These are phyloP conservation scores for Eupristina koningsbergeri DNA, from an alignment of 1,140 invertebrate genomes.

Conservation along the genomic window DNA sequence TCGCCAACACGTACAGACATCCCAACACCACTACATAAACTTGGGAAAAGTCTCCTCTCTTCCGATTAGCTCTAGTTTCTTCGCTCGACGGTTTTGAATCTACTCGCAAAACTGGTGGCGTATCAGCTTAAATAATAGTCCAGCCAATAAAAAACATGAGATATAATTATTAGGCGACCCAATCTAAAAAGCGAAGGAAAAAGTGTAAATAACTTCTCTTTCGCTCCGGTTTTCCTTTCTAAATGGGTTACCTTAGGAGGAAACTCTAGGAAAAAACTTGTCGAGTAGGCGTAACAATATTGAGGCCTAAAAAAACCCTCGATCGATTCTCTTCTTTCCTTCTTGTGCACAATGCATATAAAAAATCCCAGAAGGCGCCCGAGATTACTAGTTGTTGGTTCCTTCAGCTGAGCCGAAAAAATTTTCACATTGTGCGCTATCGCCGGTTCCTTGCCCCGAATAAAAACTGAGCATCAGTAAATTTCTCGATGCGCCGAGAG, in stretches of 20 bases:
- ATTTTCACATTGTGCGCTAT: too few species aligned
- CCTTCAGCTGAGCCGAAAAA: too few species aligned
- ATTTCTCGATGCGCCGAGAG: slow-evolving; percentile 39
- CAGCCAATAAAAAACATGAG: neutral
- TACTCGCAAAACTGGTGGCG: neutral
- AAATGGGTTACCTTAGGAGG: slow-evolving; percentile 23
- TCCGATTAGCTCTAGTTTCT: neutral
- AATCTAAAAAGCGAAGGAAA: too few species aligned
- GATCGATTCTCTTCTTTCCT: neutral
- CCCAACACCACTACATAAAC: too few species aligned
- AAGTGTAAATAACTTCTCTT: neutral
- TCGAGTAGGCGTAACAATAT: neutral
- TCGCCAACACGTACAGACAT: too few species aligned
- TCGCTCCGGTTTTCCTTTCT: neutral
- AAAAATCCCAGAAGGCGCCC: neutral
- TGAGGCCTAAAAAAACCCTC: neutral
- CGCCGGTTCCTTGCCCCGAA: neutral
- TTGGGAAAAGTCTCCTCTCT: neutral
- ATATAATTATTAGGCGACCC: slow-evolving; percentile 16
- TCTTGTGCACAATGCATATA: neutral
- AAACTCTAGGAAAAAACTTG: neutral
- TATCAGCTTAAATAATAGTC: neutral
- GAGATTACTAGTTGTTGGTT: neutral
- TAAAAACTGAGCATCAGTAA: too few species aligned
- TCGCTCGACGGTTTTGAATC: neutral